phyloP scores from a whole-genome alignment of 2,888 invertebrate species.

The Scaptomyza reducta region DNA sequence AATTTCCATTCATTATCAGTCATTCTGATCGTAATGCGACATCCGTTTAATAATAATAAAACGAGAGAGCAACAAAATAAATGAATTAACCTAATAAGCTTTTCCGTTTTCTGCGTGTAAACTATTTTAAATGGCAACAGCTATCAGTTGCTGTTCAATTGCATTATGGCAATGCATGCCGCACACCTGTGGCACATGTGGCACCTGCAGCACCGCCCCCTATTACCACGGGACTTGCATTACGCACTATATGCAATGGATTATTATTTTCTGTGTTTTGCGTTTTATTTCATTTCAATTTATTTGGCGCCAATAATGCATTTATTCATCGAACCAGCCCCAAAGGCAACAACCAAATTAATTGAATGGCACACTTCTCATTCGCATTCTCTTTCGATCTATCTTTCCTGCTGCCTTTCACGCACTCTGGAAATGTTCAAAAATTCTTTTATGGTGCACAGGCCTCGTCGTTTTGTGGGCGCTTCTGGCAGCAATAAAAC shows the following conservation, averaged over 20 bases:
- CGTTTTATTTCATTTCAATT: slow-evolving; percentile 15
- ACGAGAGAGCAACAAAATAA: not conserved
- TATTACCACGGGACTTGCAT: too few relatives aligned
- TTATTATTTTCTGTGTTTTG: not conserved
- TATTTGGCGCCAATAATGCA: slow-evolving; percentile 31
- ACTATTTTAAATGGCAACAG: not conserved
- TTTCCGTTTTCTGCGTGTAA: slow-evolving; percentile 2
- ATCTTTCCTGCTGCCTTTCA: not conserved
- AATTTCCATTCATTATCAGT: slow-evolving; percentile 6
- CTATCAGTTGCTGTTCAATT: slow-evolving; percentile 14
- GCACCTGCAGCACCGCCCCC: too few relatives aligned
- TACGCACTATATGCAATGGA: not conserved
- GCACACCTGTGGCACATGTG: slow-evolving; percentile 18
- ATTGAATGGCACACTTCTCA: slow-evolving; percentile 61
- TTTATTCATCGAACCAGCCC: slow-evolving; percentile 31
- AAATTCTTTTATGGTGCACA: slow-evolving; percentile 21
- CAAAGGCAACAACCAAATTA: slow-evolving; percentile 47
- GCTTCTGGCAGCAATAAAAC: slow-evolving; percentile 1
- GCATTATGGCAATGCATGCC: not conserved
- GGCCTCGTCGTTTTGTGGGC: not conserved
- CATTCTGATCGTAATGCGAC: not conserved
- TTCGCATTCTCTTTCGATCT: not conserved
- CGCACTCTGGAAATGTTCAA: slow-evolving; percentile 49
- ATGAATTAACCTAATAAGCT: slow-evolving; percentile 13
- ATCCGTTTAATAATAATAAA: slow-evolving; percentile 1